Evolutionary conservation across 1,140 invertebrate species (phyloP).

Genomic region (Papilio aristodemus): DNA sequence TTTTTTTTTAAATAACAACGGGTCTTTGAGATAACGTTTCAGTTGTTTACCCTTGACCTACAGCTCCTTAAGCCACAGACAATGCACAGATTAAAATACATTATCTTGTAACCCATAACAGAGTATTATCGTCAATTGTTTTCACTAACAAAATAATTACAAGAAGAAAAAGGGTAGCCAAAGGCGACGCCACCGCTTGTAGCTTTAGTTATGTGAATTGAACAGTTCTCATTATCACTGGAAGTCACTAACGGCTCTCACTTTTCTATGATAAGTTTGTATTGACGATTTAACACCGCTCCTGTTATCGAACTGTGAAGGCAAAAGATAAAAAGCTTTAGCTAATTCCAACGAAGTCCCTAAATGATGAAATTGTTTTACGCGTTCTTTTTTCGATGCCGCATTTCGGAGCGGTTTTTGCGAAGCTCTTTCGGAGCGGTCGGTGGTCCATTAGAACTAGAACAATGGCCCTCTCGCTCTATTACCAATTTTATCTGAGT

Average conservation of each 20-base stretch:
- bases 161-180: constrained; percentile 21
- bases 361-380: constrained; percentile 68
- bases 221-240: constrained; percentile 14
- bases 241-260: constrained; percentile 44
- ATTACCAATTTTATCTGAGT: constrained; percentile 73
- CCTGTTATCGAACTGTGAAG: constrained; percentile 74
- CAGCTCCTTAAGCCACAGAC: constrained; percentile 9
- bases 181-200: background rate
- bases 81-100: constrained; percentile 6
- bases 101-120: constrained; percentile 19
- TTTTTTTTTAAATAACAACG: no score
- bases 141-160: constrained; percentile 26
- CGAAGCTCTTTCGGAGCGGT: constrained; percentile 60
- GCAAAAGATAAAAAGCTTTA: constrained; percentile 70
- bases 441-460: constrained; percentile 74
- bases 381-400: constrained; percentile 63
- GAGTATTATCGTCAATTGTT: constrained; percentile 19
- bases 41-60: constrained; percentile 14
- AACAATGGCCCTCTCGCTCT: constrained; percentile 73
- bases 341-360: constrained; percentile 68
- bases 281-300: constrained; percentile 67
- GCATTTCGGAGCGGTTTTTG: constrained; percentile 69
- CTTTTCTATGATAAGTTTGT: constrained; percentile 62
- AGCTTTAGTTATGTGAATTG: constrained; percentile 15
- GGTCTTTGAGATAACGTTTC: background rate